phyloP scores from a whole-genome alignment of 2,797 vertebrate species.

The Pelodytes ibericus region DNA sequence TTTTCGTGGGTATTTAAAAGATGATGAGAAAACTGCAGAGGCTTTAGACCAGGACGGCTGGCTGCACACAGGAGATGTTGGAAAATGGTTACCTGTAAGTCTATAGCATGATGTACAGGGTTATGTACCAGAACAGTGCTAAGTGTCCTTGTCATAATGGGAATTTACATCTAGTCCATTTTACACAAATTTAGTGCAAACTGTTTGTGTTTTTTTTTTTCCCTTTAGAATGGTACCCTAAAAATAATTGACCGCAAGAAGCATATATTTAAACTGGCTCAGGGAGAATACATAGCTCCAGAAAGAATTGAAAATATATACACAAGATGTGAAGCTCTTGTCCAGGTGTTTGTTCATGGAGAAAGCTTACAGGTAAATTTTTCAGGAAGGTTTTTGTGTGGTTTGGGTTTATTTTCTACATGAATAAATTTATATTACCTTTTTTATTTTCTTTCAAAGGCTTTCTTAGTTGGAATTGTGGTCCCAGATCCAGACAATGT shows the following conservation, averaged over 20 bases:
- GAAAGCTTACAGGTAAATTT: conserved; percentile 89
- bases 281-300: conserved; percentile 97
- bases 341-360: conserved; percentile 92
- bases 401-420: too few species aligned
- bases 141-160: not conserved
- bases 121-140: too few species aligned
- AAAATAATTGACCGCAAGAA: conserved; percentile 97
- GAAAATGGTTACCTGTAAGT: conserved; percentile 94
- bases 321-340: conserved; percentile 81
- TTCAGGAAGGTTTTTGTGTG: not conserved
- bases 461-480: conserved; percentile 88
- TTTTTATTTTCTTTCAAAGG: conserved; percentile 66
- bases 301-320: conserved; percentile 96
- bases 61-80: conserved; percentile 96
- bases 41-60: conserved; percentile 89
- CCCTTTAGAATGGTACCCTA: conserved; percentile 87
- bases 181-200: too few species aligned
- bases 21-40: conserved; percentile 87
- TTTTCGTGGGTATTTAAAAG: conserved; percentile 91
- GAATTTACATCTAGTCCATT: not conserved
- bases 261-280: conserved; percentile 97
- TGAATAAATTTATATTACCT: not conserved
- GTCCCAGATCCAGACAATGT: conserved; percentile 88
- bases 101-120: not conserved
- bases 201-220: not conserved